phyloP scores from a whole-genome alignment of 2,113 vertebrate genomes.

The Antennarius striatus region DNA sequence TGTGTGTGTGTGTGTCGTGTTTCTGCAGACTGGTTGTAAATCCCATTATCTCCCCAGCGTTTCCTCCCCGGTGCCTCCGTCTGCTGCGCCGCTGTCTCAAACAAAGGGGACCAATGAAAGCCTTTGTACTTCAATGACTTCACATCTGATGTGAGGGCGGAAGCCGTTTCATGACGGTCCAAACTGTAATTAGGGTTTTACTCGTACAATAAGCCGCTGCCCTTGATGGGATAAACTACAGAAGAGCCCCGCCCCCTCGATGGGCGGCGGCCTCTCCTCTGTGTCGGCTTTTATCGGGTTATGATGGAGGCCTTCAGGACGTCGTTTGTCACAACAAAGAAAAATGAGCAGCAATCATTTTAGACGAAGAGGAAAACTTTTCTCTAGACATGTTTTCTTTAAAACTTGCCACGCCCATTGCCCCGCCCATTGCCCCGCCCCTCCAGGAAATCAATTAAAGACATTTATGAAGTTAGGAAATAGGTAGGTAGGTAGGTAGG shows the following conservation, averaged over 20 bases:
- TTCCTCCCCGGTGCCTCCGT: conserved; percentile 44
- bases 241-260: conserved; percentile 45
- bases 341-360: no score
- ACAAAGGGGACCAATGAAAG: conserved; percentile 61
- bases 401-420: no score
- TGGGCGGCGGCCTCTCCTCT: no score
- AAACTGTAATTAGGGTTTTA: conserved; percentile 67
- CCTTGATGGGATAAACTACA: conserved; percentile 65
- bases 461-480: no score
- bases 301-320: no score
- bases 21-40: conserved; percentile 31
- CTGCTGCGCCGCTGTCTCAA: conserved; percentile 55
- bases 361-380: no score
- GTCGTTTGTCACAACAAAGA: no score
- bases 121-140: conserved; percentile 63
- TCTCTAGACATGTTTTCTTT: no score
- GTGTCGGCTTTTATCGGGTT: no score
- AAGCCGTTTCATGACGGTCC: conserved; percentile 65
- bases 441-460: no score
- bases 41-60: conserved; percentile 55
- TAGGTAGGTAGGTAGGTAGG: no score
- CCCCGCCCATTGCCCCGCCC: no score
- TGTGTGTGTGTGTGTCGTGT: not conserved
- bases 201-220: conserved; percentile 48
- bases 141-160: conserved; percentile 67